phyloP scores from a whole-genome alignment of 1,140 invertebrate genomes.

The Lucilia cuprina region DNA sequence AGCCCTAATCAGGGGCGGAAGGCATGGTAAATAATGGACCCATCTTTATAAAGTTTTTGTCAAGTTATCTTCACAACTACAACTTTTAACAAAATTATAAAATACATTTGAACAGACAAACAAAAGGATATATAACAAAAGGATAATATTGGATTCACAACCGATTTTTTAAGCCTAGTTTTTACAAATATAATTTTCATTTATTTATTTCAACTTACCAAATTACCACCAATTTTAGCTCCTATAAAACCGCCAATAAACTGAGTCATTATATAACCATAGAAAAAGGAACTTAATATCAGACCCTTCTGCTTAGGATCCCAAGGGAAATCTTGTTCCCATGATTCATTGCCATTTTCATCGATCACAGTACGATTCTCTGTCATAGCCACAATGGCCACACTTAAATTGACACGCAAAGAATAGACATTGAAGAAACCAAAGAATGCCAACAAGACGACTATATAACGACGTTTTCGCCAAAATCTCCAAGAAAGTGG shows the following conservation, averaged over 20 bases:
- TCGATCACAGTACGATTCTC: slow-evolving; percentile 67
- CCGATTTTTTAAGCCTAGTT: too few relatives aligned
- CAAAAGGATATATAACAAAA: too few relatives aligned
- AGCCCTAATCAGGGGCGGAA: too few relatives aligned
- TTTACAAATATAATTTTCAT: too few relatives aligned
- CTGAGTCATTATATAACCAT: slow-evolving; percentile 79
- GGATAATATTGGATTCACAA: too few relatives aligned
- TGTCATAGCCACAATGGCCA: slow-evolving; percentile 90
- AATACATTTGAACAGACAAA: too few relatives aligned
- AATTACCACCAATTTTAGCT: slow-evolving; percentile 73
- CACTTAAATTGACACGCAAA: slow-evolving; percentile 84
- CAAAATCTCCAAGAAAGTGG: slow-evolving; percentile 73
- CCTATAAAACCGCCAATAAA: slow-evolving; percentile 78
- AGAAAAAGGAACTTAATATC: slow-evolving; percentile 88
- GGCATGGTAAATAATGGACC: too few relatives aligned
- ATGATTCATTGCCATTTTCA: slow-evolving; percentile 66
- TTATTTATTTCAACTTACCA: slow-evolving; percentile 66
- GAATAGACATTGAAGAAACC: slow-evolving; percentile 90
- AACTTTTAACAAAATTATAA: too few relatives aligned
- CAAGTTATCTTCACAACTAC: too few relatives aligned
- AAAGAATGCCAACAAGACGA: slow-evolving; percentile 81
- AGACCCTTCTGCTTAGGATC: slow-evolving; percentile 78
- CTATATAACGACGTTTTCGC: slow-evolving; percentile 73
- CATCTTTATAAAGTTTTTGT: too few relatives aligned
- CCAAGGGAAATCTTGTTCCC: slow-evolving; percentile 82